phyloP scores from a whole-genome alignment of 2,888 invertebrate genomes.

The Eurytoma californica region DNA sequence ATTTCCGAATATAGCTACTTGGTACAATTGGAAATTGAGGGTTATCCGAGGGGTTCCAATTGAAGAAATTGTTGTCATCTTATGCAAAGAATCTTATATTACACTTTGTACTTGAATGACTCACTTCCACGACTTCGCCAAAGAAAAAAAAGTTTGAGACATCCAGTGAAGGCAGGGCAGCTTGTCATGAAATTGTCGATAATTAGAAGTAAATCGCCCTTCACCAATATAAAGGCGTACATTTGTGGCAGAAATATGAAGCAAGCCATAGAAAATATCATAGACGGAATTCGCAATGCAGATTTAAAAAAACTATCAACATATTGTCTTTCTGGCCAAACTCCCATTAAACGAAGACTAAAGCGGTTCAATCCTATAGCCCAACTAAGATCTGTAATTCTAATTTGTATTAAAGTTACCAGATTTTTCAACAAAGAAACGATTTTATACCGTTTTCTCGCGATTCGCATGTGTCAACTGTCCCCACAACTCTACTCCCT shows the following conservation, averaged over 20 bases:
- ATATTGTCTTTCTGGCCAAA: constrained; percentile 23
- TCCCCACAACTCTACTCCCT: neutral
- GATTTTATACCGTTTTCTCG: too few species aligned
- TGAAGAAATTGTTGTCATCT: too few species aligned
- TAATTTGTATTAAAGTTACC: neutral
- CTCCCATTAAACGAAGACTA: constrained; percentile 26
- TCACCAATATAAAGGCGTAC: constrained; percentile 16
- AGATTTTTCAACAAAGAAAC: neutral
- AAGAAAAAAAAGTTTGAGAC: constrained; percentile 6
- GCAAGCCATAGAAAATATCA: constrained; percentile 12
- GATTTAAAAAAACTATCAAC: neutral
- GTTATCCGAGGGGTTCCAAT: too few species aligned
- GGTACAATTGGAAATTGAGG: too few species aligned
- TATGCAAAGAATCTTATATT: too few species aligned
- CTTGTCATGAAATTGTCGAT: constrained; percentile 2
- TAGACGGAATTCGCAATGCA: neutral
- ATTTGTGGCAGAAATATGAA: constrained; percentile 24
- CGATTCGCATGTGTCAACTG: too few species aligned
- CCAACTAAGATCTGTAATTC: constrained; percentile 34
- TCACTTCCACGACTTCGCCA: constrained; percentile 16
- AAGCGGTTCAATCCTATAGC: constrained; percentile 40
- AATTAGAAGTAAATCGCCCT: neutral
- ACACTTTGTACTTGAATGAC: too few species aligned
- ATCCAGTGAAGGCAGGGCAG: neutral
- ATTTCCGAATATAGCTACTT: too few species aligned